Base-by-base conservation (phyloP, 2,888 invertebrate species). In the Epistrophe eligans region DNA sequence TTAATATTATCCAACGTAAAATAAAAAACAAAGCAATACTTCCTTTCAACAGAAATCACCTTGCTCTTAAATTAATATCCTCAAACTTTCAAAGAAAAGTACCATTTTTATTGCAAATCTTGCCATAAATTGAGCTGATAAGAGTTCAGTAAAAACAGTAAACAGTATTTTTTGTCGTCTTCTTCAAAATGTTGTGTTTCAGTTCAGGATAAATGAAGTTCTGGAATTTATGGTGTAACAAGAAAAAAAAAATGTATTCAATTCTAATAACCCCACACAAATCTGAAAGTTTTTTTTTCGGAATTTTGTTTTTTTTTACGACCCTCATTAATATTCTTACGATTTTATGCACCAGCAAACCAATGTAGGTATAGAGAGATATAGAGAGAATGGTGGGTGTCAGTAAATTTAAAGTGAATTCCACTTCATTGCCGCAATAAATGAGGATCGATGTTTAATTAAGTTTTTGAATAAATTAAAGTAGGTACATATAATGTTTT, bases 391-490 rank as follows among this genome's bases (percentile, higher is more conserved):
- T 52, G 24, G 43, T 58, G 60, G 58, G 38, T 66, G 60, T 52
- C 40, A 57, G 60, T 79, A 64, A 55, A 72, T 81, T 77, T 62
- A 77, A 62, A 77, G 66, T 32, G 60, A 58, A 76, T 58, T 66
- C 50, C 64, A 72, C 50, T 76, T 70, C 80, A 77, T 66, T 77
- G 72, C 71, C 35, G 52, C 71, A 66, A 66, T 80, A 71, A 84
- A 80, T 80, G 76, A 76, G 45, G 48, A 84, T 84, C 67, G 79
- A 79, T 79, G 74, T 79, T 76, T 70, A 79, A 83, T 79, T 79
- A 71, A 79, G 70, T 79, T 84, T 79, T 71, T 58, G 71, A 76
- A 79, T 79, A 84, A 76, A 84, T 84, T 84, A 79, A 67, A 48
- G 32, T 24, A 24, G 17, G 45, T 70, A 35, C 38, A 5, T 28